Evolutionary conservation across 1,140 invertebrate species (phyloP).

Genomic region (Periplaneta americana): DNA sequence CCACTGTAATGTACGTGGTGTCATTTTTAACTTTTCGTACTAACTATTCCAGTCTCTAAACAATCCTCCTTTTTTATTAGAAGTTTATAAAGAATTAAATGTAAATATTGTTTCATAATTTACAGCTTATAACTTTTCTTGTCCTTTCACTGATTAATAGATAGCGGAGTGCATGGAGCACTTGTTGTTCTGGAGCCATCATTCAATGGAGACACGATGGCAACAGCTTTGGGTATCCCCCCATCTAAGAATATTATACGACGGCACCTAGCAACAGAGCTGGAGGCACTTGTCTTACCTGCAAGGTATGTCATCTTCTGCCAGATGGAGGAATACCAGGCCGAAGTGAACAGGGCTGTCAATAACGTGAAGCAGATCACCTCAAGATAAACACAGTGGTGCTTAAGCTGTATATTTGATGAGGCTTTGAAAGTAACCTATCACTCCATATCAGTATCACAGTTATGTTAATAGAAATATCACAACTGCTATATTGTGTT

Average conservation of each 20-base stretch:
- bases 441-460: background rate
- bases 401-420: background rate
- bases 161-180: conserved; percentile 90
- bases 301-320: conserved; percentile 82
- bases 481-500: too few relatives aligned
- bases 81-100: too few relatives aligned
- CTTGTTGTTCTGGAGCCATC: conserved; percentile 87
- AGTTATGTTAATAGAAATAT: too few relatives aligned
- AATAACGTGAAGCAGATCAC: conserved; percentile 18
- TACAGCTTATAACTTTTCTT: too few relatives aligned
- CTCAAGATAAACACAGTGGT: background rate
- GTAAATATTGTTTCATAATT: too few relatives aligned
- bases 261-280: conserved; percentile 82
- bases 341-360: conserved; percentile 44
- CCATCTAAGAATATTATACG: conserved; percentile 90
- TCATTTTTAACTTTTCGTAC: too few relatives aligned
- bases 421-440: background rate
- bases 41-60: too few relatives aligned
- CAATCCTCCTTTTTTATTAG: too few relatives aligned
- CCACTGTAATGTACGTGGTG: too few relatives aligned
- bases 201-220: conserved; percentile 91
- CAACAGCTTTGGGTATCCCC: conserved; percentile 86
- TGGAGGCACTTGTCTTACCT: conserved; percentile 83
- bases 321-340: conserved; percentile 70
- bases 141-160: conserved; percentile 40